Evolutionary conservation across 2,113 vertebrate species (phyloP).

Genomic region (Daubentonia madagascariensis): DNA sequence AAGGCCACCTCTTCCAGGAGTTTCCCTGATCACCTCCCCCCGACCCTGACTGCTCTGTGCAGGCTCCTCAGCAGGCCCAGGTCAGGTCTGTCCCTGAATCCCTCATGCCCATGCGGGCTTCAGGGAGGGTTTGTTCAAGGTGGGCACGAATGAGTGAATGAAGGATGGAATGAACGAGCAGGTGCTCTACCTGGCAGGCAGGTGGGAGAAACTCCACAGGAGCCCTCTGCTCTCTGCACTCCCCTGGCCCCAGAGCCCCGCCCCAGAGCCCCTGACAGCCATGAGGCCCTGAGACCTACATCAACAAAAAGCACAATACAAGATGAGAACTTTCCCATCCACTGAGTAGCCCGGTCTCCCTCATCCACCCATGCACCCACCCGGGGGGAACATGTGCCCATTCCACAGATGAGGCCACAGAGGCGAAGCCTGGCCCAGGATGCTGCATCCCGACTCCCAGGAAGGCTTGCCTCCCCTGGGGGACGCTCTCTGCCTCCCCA

Average conservation of each 20-base stretch:
- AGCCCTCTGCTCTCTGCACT: not conserved
- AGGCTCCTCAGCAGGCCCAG: not conserved
- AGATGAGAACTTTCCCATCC: not conserved
- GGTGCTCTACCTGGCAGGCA: not conserved
- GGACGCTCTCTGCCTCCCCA: not conserved
- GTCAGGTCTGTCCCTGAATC: too few species aligned
- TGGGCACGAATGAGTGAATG: rapidly evolving
- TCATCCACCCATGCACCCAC: rapidly evolving
- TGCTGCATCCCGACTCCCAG: not conserved
- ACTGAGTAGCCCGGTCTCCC: rapidly evolving
- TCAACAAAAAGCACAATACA: not conserved
- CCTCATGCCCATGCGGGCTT: not conserved
- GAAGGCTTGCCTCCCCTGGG: not conserved
- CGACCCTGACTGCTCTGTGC: not conserved
- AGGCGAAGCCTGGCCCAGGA: not conserved
- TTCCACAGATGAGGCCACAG: not conserved
- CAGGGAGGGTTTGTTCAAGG: not conserved
- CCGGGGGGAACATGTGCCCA: not conserved
- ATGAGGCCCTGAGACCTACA: not conserved
- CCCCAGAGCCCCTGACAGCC: not conserved
- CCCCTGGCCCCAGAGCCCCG: rapidly evolving
- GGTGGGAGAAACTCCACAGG: rapidly evolving
- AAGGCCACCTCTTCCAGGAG: not conserved
- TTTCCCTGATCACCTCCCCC: not conserved
- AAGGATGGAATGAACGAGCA: too few species aligned